Percentiles rank a stretch among this genome's conserved stretches.
These are phyloP conservation scores for Papilio xuthus DNA, from an alignment of 1,140 invertebrate genomes.

Conservation along the genomic window DNA sequence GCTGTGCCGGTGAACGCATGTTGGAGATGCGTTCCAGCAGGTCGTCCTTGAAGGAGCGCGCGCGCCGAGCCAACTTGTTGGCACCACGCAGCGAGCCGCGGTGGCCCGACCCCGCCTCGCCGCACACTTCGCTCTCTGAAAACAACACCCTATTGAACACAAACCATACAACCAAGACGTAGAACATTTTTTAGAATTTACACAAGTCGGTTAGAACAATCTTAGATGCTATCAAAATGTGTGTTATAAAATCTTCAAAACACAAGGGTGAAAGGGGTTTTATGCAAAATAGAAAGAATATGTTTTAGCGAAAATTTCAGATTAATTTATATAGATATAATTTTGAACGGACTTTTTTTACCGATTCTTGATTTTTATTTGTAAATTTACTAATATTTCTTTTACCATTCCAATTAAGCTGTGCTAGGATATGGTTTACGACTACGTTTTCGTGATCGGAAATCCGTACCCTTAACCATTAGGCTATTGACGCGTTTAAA, in stretches of 20 bases:
- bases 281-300: too few relatives aligned
- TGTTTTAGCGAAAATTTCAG: too few relatives aligned
- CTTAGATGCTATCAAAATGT: neutral
- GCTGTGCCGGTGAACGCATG: slow-evolving; percentile 87
- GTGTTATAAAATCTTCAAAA: neutral
- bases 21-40: slow-evolving; percentile 93
- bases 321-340: too few relatives aligned
- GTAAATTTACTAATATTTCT: too few relatives aligned
- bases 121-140: slow-evolving; percentile 71
- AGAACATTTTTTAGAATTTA: neutral
- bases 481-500: too few relatives aligned
- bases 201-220: neutral
- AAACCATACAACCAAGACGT: slow-evolving; percentile 30
- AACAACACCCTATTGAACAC: slow-evolving; percentile 44
- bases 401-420: too few relatives aligned
- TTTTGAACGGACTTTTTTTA: too few relatives aligned
- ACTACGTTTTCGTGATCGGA: too few relatives aligned
- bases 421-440: too few relatives aligned
- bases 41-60: slow-evolving; percentile 95
- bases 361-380: too few relatives aligned
- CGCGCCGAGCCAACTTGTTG: slow-evolving; percentile 89
- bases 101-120: slow-evolving; percentile 80
- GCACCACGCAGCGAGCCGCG: slow-evolving; percentile 87
- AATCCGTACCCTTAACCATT: too few relatives aligned
- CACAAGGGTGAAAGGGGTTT: too few relatives aligned